Percentiles rank a stretch among this genome's conserved stretches.
Conservation (phyloP, 2,797 vertebrate species). For the Knipowitschia caucasica region DNA sequence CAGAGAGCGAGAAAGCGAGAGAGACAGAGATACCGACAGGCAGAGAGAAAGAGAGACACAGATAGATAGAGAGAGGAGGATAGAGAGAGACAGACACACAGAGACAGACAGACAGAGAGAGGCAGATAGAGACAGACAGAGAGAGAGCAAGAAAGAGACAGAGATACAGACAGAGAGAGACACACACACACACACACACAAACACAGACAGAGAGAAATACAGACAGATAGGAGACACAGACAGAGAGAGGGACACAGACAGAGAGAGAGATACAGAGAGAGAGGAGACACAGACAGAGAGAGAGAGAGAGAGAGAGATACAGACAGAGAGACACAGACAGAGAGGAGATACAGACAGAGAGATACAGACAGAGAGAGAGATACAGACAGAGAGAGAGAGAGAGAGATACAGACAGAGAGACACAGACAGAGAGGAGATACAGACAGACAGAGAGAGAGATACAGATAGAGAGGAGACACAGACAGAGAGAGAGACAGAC, state of each 20-base stretch:
- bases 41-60: constrained; percentile 1
- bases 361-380: constrained; percentile 11
- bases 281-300: constrained; percentile 14
- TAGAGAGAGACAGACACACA: constrained; percentile 6
- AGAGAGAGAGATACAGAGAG: constrained; percentile 27
- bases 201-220: constrained; percentile 3
- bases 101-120: constrained; percentile 9
- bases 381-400: constrained; percentile 32
- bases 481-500: constrained; percentile 12
- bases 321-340: constrained; percentile 13
- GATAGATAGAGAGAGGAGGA: constrained; percentile 10
- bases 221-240: constrained; percentile 8
- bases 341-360: constrained; percentile 30
- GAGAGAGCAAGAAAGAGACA: constrained; percentile 1
- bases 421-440: too few relatives aligned
- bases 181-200: too few relatives aligned
- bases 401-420: constrained; percentile 12
- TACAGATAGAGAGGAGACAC: too few relatives aligned
- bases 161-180: constrained; percentile 8
- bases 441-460: constrained; percentile 26
- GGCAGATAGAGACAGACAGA: constrained; percentile 7
- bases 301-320: constrained; percentile 29
- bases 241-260: constrained; percentile 27
- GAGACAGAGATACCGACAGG: constrained; percentile 13
- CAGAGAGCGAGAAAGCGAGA: constrained; percentile 9